These are phyloP conservation scores for Aegithalos caudatus DNA, from an alignment of 2,113 vertebrate genomes.

Conservation along the genomic window DNA sequence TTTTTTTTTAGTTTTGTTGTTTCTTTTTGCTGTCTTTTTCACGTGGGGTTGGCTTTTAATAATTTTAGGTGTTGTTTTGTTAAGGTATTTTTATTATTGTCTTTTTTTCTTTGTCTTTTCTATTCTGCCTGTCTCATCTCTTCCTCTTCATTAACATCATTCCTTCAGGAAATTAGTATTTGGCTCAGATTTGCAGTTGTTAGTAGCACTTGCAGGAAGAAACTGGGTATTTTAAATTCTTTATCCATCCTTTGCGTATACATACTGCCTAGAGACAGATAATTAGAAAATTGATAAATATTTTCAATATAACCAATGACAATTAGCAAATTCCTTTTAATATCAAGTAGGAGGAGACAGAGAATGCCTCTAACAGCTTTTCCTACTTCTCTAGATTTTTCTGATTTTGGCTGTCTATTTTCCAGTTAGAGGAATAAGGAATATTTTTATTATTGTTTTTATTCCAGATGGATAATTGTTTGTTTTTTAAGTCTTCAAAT, in stretches of 20 bases:
- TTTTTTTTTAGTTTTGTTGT: not conserved
- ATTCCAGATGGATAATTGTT: not conserved
- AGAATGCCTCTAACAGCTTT: not conserved
- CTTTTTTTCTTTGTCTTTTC: not conserved
- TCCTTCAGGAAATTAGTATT: not conserved
- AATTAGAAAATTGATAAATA: conserved; percentile 2
- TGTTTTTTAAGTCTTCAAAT: not conserved
- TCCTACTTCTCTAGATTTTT: not conserved
- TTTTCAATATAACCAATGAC: not conserved
- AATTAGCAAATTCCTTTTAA: not conserved
- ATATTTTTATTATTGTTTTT: not conserved
- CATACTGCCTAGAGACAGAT: not conserved
- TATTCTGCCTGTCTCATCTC: not conserved
- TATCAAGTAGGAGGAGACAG: not conserved
- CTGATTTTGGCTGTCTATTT: not conserved
- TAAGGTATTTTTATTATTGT: not conserved
- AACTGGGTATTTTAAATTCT: not conserved
- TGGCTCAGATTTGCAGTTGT: not conserved
- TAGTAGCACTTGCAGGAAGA: not conserved
- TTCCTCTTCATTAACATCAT: not conserved
- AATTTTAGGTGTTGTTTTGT: not conserved
- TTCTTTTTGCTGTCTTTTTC: not conserved
- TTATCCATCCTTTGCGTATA: not conserved
- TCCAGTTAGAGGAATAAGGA: not conserved
- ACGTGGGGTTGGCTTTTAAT: not conserved